These are phyloP conservation scores for Catharus fuscescens DNA, from an alignment of 2,113 vertebrate species.

Conservation along the genomic window DNA sequence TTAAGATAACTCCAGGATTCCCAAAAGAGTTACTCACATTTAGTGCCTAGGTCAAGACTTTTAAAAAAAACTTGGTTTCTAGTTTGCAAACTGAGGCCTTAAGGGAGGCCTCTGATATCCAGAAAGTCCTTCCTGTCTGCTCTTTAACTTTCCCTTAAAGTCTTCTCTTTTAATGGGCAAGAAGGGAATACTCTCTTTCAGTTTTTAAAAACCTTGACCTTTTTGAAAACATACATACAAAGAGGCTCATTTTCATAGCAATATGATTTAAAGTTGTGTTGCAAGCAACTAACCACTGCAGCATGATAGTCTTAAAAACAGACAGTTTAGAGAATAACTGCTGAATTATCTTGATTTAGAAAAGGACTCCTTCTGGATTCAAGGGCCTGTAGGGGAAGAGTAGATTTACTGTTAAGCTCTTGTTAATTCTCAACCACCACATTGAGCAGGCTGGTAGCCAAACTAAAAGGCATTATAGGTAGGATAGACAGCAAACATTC, in stretches of 20 bases:
- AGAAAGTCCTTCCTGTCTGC: neutral
- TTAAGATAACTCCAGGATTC: neutral
- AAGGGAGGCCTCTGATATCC: neutral
- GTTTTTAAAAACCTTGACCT: neutral
- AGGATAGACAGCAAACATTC: neutral
- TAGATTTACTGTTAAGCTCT: neutral
- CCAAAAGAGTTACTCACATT: neutral
- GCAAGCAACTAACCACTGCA: neutral
- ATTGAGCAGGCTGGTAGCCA: neutral
- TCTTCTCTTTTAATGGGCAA: neutral
- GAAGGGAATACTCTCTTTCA: neutral
- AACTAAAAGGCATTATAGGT: constrained; percentile 8
- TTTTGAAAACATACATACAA: neutral
- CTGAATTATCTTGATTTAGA: neutral
- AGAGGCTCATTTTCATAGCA: neutral
- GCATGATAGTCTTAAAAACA: neutral
- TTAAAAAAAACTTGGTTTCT: neutral
- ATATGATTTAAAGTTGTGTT: neutral
- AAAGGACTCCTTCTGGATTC: neutral
- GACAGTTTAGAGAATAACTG: neutral
- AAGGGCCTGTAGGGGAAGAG: neutral
- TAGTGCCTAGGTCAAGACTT: neutral
- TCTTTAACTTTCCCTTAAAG: neutral
- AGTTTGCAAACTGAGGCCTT: neutral
- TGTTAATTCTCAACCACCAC: constrained; percentile 9